Conservation (phyloP, 2,113 vertebrate species). For the Mola mola region DNA sequence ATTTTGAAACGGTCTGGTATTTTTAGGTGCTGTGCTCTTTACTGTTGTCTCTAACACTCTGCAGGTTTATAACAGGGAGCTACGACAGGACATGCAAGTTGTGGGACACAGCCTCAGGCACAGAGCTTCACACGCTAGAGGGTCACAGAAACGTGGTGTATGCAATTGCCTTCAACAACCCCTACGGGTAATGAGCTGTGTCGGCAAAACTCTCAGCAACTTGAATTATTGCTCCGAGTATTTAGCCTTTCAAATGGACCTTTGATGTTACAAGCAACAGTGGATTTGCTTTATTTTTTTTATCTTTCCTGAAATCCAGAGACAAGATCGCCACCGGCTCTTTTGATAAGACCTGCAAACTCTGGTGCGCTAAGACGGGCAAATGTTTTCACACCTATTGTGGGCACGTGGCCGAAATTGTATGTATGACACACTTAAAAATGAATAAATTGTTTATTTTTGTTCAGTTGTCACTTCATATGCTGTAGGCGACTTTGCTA, state of each 20-base stretch:
- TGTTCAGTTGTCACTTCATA: too few relatives aligned
- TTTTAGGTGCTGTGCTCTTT: background rate
- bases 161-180: slow-evolving; percentile 95
- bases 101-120: slow-evolving; percentile 91
- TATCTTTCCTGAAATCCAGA: slow-evolving; percentile 68
- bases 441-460: too few relatives aligned
- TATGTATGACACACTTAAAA: slow-evolving; percentile 75
- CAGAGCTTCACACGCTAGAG: slow-evolving; percentile 85
- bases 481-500: too few relatives aligned
- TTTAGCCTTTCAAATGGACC: background rate
- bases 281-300: background rate
- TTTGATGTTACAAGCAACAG: background rate
- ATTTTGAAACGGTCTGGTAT: slow-evolving; percentile 1
- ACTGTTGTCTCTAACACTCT: slow-evolving; percentile 17
- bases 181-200: slow-evolving; percentile 87
- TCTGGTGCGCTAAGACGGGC: slow-evolving; percentile 93
- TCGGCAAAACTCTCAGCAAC: background rate
- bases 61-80: slow-evolving; percentile 96
- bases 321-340: slow-evolving; percentile 97
- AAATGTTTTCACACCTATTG: slow-evolving; percentile 91
- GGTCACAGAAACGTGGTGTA: slow-evolving; percentile 95
- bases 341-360: slow-evolving; percentile 95
- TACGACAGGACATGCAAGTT: slow-evolving; percentile 96
- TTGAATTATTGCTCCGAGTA: background rate
- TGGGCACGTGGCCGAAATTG: slow-evolving; percentile 93